These are phyloP conservation scores for Cirrhinus molitorella DNA, from an alignment of 2,797 vertebrate genomes.

Conservation along the genomic window DNA sequence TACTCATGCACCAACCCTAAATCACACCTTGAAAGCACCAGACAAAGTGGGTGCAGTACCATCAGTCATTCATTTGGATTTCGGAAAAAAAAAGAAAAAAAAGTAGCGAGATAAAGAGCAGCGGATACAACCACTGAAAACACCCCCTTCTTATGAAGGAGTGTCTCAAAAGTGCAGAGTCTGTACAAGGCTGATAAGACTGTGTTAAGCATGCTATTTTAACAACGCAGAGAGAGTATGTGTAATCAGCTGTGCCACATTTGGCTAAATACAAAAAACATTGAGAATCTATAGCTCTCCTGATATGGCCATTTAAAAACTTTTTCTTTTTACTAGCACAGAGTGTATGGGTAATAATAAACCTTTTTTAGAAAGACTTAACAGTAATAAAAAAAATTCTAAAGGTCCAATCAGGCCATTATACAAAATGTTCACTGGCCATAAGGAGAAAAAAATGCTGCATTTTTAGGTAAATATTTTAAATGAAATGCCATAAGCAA, in stretches of 20 bases:
- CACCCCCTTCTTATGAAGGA: not conserved
- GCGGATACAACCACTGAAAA: not conserved
- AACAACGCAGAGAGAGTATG: too few species aligned
- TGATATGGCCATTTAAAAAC: not conserved
- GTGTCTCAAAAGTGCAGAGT: not conserved
- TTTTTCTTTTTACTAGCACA: not conserved
- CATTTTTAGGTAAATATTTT: not conserved
- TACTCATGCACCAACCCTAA: not conserved
- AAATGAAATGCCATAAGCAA: not conserved
- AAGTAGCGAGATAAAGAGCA: not conserved
- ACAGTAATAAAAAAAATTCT: too few species aligned
- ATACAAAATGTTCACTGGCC: not conserved
- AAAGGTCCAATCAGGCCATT: not conserved
- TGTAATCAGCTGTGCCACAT: not conserved
- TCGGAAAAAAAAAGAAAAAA: too few species aligned
- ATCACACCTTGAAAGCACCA: not conserved
- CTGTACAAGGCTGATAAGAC: slow-evolving; percentile 13
- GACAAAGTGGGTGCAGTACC: not conserved
- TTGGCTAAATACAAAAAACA: not conserved
- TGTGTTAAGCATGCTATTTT: not conserved
- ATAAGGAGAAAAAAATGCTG: not conserved
- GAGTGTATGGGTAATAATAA: not conserved
- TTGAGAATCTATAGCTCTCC: not conserved
- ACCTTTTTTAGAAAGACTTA: not conserved
- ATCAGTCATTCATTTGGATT: not conserved